Conservation (phyloP, 2,113 vertebrate species). For the Upupa epops region DNA sequence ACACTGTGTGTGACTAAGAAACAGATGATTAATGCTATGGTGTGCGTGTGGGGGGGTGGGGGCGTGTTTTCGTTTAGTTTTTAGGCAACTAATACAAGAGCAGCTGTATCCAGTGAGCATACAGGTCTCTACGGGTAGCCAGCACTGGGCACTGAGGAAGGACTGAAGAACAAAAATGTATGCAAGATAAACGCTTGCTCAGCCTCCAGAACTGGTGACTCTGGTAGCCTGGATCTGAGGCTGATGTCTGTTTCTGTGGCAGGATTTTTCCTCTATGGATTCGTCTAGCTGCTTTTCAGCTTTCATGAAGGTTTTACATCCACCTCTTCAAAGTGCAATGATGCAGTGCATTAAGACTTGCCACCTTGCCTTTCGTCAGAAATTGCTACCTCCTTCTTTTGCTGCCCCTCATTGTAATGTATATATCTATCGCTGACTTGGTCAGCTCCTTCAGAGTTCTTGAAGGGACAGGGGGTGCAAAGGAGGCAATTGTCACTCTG, state of each 20-base stretch:
- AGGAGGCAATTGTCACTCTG: too few species aligned
- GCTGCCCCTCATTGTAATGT: not conserved
- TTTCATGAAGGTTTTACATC: not conserved
- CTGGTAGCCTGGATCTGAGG: not conserved
- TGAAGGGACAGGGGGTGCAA: too few species aligned
- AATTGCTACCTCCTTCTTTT: not conserved
- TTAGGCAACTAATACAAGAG: not conserved
- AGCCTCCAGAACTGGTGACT: not conserved
- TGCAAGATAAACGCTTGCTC: not conserved
- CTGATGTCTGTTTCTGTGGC: not conserved
- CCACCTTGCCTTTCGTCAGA: not conserved
- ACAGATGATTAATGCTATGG: not conserved
- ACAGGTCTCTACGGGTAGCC: not conserved
- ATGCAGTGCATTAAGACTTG: not conserved
- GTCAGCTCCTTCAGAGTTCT: not conserved
- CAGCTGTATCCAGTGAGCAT: conserved; percentile 6
- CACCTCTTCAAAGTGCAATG: not conserved
- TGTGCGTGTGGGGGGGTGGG: not conserved
- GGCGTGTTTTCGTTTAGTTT: not conserved
- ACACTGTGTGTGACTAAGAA: not conserved
- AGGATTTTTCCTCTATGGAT: not conserved
- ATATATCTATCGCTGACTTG: not conserved
- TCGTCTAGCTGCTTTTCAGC: not conserved
- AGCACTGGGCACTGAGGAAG: not conserved
- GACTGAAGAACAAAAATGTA: not conserved